Conservation (phyloP, 2,113 vertebrate genomes). For the Cercopithecus mona region DNA sequence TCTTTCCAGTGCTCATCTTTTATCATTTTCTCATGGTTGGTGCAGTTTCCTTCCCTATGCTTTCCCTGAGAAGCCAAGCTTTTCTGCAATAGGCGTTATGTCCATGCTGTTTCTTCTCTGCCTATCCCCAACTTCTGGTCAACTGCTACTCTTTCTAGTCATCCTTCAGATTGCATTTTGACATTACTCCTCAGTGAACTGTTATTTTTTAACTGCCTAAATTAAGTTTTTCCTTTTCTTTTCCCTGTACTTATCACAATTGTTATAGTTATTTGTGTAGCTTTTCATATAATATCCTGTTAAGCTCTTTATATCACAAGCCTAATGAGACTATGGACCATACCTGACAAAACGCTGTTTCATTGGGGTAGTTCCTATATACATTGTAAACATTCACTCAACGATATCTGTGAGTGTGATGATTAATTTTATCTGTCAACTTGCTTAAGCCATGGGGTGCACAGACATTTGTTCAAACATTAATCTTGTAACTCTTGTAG, state of each 20-base stretch:
- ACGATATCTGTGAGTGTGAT: not conserved
- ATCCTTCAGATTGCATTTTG: not conserved
- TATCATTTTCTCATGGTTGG: not conserved
- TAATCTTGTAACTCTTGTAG: not conserved
- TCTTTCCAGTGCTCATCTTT: not conserved
- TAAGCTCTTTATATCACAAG: not conserved
- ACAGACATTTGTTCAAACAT: not conserved
- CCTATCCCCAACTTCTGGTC: not conserved
- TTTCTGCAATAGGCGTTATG: not conserved
- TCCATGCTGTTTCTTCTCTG: not conserved
- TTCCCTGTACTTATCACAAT: not conserved
- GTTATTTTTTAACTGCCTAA: not conserved
- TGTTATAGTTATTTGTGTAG: not conserved
- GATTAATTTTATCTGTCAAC: constrained; percentile 6
- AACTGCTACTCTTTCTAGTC: not conserved
- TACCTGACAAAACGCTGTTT: not conserved
- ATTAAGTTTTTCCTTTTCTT: not conserved
- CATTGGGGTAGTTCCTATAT: not conserved
- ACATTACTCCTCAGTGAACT: not conserved
- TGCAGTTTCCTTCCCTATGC: not conserved
- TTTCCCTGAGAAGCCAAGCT: not conserved
- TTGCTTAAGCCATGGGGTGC: not conserved
- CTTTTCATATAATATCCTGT: not conserved
- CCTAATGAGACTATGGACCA: not conserved
- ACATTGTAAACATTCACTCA: not conserved